phyloP scores from a whole-genome alignment of 2,113 vertebrate species.

The Otocyon megalotis region DNA sequence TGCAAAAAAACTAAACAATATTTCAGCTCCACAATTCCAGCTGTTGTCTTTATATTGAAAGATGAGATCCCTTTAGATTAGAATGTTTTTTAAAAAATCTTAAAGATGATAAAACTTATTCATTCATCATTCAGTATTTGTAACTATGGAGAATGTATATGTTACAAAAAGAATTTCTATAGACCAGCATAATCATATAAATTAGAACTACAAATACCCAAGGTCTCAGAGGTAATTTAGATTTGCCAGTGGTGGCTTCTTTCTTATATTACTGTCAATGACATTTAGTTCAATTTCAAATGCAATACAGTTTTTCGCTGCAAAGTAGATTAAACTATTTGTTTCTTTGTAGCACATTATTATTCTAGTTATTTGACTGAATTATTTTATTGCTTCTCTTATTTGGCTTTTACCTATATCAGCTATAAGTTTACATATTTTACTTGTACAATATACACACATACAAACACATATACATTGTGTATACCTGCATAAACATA shows the following conservation, averaged over 20 bases:
- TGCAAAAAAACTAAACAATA: background rate
- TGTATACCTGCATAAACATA: background rate
- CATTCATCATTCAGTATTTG: background rate
- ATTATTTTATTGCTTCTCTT: background rate
- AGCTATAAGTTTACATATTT: background rate
- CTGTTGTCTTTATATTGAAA: background rate
- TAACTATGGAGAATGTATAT: background rate
- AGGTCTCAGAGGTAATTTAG: slow-evolving; percentile 11
- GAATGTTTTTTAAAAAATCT: background rate
- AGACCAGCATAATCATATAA: background rate
- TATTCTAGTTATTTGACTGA: background rate
- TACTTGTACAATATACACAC: background rate
- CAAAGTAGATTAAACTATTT: slow-evolving; percentile 16
- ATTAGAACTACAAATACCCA: slow-evolving; percentile 19
- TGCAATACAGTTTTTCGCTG: background rate
- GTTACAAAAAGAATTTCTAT: background rate
- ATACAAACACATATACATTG: background rate
- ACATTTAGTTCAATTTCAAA: slow-evolving; percentile 35
- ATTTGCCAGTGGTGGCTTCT: background rate
- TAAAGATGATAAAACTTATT: slow-evolving; percentile 28
- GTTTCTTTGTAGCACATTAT: background rate
- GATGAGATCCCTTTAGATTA: background rate
- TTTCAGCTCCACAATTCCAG: background rate
- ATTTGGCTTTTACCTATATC: background rate
- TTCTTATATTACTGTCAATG: background rate